Evolutionary conservation across 1,140 invertebrate species (phyloP).

Genomic region (Camponotus floridanus): DNA sequence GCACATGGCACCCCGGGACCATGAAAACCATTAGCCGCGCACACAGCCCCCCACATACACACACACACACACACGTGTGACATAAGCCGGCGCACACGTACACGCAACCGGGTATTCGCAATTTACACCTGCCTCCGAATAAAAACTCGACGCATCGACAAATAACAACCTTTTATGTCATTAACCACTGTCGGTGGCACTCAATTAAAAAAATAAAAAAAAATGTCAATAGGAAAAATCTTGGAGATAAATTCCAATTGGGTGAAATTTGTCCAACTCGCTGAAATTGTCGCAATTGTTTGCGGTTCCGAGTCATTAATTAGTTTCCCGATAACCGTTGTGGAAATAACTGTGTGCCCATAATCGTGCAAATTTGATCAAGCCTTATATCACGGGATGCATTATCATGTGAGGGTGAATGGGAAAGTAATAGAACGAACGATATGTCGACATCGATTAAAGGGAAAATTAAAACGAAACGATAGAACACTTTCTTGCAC

Average conservation of each 20-base stretch:
- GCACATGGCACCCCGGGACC: slow-evolving; percentile 27
- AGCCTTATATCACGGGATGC: background rate
- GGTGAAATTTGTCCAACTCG: slow-evolving; percentile 5
- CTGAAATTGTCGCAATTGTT: background rate
- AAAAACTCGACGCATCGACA: slow-evolving; percentile 30
- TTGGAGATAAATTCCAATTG: background rate
- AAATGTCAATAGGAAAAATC: background rate
- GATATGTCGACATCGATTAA: background rate
- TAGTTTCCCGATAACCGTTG: background rate
- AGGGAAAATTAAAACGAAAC: background rate
- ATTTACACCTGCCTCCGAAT: slow-evolving; percentile 26
- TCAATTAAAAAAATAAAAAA: slow-evolving; percentile 37
- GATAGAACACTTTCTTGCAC: background rate
- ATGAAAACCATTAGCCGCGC: slow-evolving; percentile 46
- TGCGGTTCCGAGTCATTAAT: background rate
- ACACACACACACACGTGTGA: background rate
- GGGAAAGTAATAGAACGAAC: background rate
- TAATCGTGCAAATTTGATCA: background rate
- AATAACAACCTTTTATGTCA: slow-evolving; percentile 53
- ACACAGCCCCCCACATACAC: background rate
- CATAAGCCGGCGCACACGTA: background rate
- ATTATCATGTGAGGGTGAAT: background rate
- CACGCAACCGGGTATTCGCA: slow-evolving; percentile 3
- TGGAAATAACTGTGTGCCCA: background rate
- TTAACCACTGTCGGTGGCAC: slow-evolving; percentile 27